phyloP scores from a whole-genome alignment of 2,888 invertebrate species.

The Copidosoma aretas region DNA sequence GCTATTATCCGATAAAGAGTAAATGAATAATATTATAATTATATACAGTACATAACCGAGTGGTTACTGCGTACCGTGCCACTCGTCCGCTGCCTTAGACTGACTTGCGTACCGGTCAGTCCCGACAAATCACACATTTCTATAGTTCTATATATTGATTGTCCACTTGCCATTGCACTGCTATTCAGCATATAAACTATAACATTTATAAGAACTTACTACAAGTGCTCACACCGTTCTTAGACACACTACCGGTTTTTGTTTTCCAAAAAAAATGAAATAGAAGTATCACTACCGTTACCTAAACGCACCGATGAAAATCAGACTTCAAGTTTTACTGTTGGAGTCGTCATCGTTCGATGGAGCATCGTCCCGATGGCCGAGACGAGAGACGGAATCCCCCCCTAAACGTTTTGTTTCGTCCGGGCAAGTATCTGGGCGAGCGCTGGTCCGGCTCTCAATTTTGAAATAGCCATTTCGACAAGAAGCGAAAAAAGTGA shows the following conservation, averaged over 20 bases:
- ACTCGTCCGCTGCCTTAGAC: constrained; percentile 42
- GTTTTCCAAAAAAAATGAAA: neutral
- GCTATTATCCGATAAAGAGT: neutral
- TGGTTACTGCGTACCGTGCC: constrained; percentile 41
- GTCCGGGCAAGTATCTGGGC: constrained; percentile 58
- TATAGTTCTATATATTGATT: constrained; percentile 42
- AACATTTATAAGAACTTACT: constrained; percentile 5
- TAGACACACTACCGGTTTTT: constrained; percentile 6
- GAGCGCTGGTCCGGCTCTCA: constrained; percentile 70
- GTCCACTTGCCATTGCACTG: constrained; percentile 40
- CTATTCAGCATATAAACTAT: neutral
- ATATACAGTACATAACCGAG: constrained; percentile 39
- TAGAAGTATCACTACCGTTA: neutral
- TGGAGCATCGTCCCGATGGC: neutral
- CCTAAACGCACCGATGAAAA: neutral
- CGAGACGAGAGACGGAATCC: neutral
- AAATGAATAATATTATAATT: constrained; percentile 32
- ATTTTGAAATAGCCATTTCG: constrained; percentile 75
- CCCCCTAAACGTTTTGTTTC: constrained; percentile 47
- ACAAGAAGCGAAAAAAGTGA: constrained; percentile 61
- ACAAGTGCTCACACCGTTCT: neutral
- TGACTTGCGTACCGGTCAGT: constrained; percentile 43
- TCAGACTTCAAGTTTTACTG: too few relatives aligned
- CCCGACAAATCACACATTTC: constrained; percentile 38
- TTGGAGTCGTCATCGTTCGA: neutral